Evolutionary conservation across 2,797 vertebrate genomes (phyloP), one percentile per base, ranked within the genome.

Genomic region (Myripristis jacobus): DNA sequence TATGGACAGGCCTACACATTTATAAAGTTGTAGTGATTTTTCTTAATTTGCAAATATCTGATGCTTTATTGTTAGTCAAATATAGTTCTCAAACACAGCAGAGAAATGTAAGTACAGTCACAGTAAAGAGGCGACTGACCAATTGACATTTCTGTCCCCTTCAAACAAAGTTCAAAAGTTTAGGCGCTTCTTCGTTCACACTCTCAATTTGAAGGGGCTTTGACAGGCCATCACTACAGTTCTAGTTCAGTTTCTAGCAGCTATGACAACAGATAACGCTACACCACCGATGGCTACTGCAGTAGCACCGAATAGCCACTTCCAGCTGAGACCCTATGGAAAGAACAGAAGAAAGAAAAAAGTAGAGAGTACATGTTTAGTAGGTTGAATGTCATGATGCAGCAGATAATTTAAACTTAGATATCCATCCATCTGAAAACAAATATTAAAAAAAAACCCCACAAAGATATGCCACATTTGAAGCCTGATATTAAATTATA

Each of bases 271-370:
- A 0, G 98, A 98, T 84, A 99, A 90, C n/a, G 97, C 98, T 76
- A 99, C 96, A 0, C 98, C 96, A 0, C 98, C 98, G 0, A 99
- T 94, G 11, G 97, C 98, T 16, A 98, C 95, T 0, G 97, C 97
- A 0, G 97, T 97, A 0, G 98, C 97, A 0, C 97, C 97, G 0
- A 99, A 99, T 53, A 99, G 94, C 97, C 97, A 98, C 90, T 99
- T 99, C 98, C 98, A 99, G 38, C 96, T 97, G 80, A 98, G 93
- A 73, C 94, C 94, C 97, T 99, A 84, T 4, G 70, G 60, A 81
- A 66, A 70, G 46, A 63, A 58, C 3, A 59, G 56, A 55, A n/a
- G 51, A 54, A 3, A 56, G 47, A 3, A 69, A 62, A 11, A 27
- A 13, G 0, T n/a, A 41, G 47, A 66, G 24, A 13, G 51, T 22